Percentiles rank a stretch among this genome's conserved stretches.
These are phyloP conservation scores for Celastrina argiolus DNA, from an alignment of 2,888 invertebrate species.

Conservation along the genomic window DNA sequence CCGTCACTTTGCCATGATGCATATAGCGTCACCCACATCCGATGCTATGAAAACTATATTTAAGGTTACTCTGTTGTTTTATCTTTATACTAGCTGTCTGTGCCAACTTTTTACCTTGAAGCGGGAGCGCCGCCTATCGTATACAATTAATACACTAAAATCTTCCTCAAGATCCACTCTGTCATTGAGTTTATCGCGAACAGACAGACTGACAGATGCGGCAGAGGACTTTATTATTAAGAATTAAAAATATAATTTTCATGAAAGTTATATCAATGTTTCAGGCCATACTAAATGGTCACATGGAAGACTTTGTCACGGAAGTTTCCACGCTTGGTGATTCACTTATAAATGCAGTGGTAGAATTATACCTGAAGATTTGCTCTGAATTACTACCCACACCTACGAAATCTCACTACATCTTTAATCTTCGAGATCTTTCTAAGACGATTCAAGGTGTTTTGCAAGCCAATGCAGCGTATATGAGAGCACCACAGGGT, in stretches of 20 bases:
- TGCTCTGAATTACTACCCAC: slow-evolving; percentile 90
- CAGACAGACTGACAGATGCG: no score
- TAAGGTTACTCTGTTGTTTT: slow-evolving; percentile 54
- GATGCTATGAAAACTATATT: slow-evolving; percentile 88
- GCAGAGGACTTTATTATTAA: no score
- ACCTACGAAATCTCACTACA: slow-evolving; percentile 94
- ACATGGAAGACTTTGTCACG: slow-evolving; percentile 86
- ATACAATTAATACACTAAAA: no score
- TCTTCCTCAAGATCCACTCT: no score
- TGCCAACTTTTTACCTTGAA: no score
- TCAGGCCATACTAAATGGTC: slow-evolving; percentile 84
- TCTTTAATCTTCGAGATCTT: slow-evolving; percentile 93
- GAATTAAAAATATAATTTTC: no score
- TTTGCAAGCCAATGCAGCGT: slow-evolving; percentile 86
- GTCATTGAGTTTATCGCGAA: no score
- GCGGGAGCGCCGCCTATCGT: no score
- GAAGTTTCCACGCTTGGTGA: slow-evolving; percentile 82
- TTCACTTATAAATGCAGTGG: slow-evolving; percentile 87
- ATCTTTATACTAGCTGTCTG: no score
- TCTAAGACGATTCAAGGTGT: slow-evolving; percentile 95
- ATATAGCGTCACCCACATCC: slow-evolving; percentile 88
- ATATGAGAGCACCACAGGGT: slow-evolving; percentile 81
- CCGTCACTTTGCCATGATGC: slow-evolving; percentile 91
- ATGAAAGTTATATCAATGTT: slow-evolving; percentile 24
- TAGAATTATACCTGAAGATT: slow-evolving; percentile 89